phyloP scores from a whole-genome alignment of 2,797 vertebrate genomes.

The Manis pentadactyla region DNA sequence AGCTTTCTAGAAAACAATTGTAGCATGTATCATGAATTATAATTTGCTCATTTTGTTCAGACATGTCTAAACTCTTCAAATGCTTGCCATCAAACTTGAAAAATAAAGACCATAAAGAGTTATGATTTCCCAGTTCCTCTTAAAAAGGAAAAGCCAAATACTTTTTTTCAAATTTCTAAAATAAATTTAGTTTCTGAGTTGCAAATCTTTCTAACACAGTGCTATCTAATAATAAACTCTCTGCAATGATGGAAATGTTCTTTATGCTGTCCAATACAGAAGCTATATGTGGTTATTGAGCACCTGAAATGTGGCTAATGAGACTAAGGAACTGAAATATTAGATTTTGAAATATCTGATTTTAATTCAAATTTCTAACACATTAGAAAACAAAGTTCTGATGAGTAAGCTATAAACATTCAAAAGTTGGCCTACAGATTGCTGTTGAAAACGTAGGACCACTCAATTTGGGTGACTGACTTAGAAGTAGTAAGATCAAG shows the following conservation, averaged over 20 bases:
- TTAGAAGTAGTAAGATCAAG: conserved; percentile 20
- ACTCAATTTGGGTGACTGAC: neutral
- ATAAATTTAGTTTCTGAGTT: conserved; percentile 1
- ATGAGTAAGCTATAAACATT: neutral
- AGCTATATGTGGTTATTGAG: neutral
- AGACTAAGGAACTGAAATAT: neutral
- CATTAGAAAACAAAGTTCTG: conserved; percentile 26
- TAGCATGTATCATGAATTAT: neutral
- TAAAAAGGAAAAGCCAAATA: conserved; percentile 10
- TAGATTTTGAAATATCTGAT: neutral
- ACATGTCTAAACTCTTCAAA: neutral
- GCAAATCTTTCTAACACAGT: conserved; percentile 12
- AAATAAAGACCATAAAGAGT: conserved; percentile 48
- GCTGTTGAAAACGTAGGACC: neutral
- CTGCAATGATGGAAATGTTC: neutral
- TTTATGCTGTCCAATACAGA: neutral
- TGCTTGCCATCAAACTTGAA: conserved; percentile 36
- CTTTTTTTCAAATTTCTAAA: conserved; percentile 25
- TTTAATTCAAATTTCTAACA: conserved; percentile 33
- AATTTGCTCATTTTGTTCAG: conserved; percentile 30
- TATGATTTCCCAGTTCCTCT: neutral
- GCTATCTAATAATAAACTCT: neutral
- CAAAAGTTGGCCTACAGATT: neutral
- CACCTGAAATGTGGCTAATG: neutral
- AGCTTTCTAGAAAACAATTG: conserved; percentile 39